phyloP scores from a whole-genome alignment of 2,888 invertebrate genomes.

The Theodoxus fluviatilis region DNA sequence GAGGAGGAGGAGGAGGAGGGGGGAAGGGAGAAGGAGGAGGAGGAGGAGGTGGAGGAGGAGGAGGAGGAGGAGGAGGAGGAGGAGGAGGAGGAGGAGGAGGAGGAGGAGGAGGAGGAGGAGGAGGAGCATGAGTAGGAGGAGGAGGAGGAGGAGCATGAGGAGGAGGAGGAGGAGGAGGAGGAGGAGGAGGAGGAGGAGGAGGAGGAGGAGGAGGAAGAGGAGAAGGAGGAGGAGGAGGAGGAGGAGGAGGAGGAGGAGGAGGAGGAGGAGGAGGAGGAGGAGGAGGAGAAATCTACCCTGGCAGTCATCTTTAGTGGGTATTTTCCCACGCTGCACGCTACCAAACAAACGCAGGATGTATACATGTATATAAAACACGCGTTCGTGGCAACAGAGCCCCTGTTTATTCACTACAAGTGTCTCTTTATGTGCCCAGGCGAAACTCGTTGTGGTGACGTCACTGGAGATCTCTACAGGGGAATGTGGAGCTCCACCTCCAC shows the following conservation, averaged over 20 bases:
- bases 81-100: background rate
- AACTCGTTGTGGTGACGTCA: too few species aligned
- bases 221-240: background rate
- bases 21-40: slow-evolving; percentile 1
- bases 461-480: too few species aligned
- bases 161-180: background rate
- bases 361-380: too few species aligned
- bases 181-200: background rate
- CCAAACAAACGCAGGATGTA: too few species aligned
- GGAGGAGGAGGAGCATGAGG: background rate
- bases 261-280: background rate
- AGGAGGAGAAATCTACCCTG: background rate
- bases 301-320: background rate
- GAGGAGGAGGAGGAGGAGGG: background rate
- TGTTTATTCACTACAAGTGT: too few species aligned
- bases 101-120: slow-evolving; percentile 31
- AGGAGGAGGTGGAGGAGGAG: slow-evolving; percentile 32
- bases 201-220: background rate
- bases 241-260: slow-evolving; percentile 1
- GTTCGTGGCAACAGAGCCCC: too few species aligned
- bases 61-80: background rate
- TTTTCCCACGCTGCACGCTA: too few species aligned
- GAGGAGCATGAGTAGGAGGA: slow-evolving; percentile 1
- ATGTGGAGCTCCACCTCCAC: too few species aligned
- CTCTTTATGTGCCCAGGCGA: too few species aligned